phyloP scores from a whole-genome alignment of 2,797 vertebrate genomes.

The Sebastes goodei region DNA sequence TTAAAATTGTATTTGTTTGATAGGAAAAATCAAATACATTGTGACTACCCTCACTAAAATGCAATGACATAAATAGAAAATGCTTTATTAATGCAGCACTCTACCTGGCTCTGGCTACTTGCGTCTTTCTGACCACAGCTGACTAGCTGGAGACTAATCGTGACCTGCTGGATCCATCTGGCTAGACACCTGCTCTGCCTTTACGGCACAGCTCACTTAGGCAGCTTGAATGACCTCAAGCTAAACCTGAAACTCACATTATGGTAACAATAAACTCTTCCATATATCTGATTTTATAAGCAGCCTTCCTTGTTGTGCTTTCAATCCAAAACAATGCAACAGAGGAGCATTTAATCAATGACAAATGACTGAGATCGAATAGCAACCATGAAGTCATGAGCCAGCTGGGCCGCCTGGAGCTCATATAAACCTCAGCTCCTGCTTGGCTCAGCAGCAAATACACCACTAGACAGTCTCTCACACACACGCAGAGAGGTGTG shows the following conservation, averaged over 20 bases:
- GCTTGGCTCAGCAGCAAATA: background rate
- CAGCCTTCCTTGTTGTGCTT: background rate
- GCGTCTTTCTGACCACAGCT: background rate
- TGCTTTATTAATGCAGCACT: background rate
- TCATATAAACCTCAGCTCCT: conserved; percentile 7
- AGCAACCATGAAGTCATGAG: background rate
- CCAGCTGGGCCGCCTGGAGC: background rate
- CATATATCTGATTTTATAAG: background rate
- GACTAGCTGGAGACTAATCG: conserved; percentile 17
- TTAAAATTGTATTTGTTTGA: background rate
- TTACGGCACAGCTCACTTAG: conserved; percentile 9
- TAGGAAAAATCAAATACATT: background rate
- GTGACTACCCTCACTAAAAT: background rate
- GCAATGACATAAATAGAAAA: background rate
- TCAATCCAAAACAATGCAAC: background rate
- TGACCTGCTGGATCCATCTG: conserved; percentile 64
- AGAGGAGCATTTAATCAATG: background rate
- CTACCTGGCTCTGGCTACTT: background rate
- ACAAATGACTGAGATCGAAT: background rate
- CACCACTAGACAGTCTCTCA: background rate
- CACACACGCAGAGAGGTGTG: background rate
- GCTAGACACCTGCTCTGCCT: conserved; percentile 60
- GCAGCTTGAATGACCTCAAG: conserved; percentile 13
- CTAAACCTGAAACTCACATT: conserved; percentile 1
- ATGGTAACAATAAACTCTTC: background rate